Conservation (phyloP, 1,140 invertebrate species). For the Lutraria rhynchaena region DNA sequence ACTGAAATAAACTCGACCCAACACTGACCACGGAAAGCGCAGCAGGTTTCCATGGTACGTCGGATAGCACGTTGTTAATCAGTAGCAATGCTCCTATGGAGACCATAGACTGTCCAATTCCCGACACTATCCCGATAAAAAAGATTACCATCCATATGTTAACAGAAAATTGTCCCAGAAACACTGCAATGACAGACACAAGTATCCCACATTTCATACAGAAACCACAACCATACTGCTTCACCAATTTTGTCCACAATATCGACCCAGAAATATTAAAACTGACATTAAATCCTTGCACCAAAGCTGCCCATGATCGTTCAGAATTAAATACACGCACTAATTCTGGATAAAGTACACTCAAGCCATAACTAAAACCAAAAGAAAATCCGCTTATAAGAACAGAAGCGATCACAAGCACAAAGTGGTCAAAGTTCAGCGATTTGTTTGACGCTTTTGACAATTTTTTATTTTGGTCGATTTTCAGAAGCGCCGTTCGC, state of each 20-base stretch:
- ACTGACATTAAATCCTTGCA: not conserved
- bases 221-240: not conserved
- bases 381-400: not conserved
- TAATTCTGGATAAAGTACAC: conserved; percentile 38
- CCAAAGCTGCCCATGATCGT: conserved; percentile 52
- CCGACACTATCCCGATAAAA: not conserved
- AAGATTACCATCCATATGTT: conserved; percentile 1
- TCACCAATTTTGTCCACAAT: not conserved
- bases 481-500: no score
- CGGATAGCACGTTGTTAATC: not conserved
- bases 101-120: not conserved
- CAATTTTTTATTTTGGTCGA: no score
- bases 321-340: conserved; percentile 64
- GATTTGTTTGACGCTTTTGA: no score
- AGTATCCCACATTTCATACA: not conserved
- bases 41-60: not conserved
- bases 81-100: not conserved
- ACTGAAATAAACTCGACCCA: conserved; percentile 9
- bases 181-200: not conserved
- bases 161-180: not conserved
- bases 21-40: not conserved
- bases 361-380: conserved; percentile 11
- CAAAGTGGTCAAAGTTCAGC: no score
- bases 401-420: not conserved
- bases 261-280: not conserved